Conservation (phyloP, 2,113 vertebrate genomes). For the Cyprinus carpio region DNA sequence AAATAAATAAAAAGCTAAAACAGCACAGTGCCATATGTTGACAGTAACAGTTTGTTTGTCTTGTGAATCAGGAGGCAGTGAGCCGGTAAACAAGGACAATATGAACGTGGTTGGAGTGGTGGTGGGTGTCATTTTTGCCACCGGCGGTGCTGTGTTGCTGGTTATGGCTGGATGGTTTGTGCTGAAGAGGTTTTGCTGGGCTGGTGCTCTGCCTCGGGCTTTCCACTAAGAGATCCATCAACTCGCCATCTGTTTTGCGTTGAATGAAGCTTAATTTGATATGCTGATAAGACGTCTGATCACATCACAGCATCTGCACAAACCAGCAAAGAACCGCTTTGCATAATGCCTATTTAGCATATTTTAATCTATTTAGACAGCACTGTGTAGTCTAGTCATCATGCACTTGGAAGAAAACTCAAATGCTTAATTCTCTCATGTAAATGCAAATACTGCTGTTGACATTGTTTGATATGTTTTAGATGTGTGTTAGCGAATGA, state of each 20-base stretch:
- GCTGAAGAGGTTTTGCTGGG: constrained; percentile 66
- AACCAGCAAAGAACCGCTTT: not conserved
- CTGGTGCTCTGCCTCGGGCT: constrained; percentile 22
- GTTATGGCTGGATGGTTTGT: constrained; percentile 69
- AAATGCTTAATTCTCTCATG: not conserved
- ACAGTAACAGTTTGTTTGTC: not conserved
- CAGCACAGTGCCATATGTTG: not conserved
- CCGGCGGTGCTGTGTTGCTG: constrained; percentile 60
- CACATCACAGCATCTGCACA: constrained; percentile 13
- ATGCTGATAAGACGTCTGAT: not conserved
- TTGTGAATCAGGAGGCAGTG: constrained; percentile 50
- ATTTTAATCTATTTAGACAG: constrained; percentile 31
- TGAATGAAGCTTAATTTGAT: constrained; percentile 34
- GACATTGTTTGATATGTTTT: not conserved
- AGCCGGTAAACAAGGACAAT: not conserved
- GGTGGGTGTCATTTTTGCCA: constrained; percentile 66
- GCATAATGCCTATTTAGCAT: constrained; percentile 33
- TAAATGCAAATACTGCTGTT: constrained; percentile 1
- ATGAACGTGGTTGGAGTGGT: constrained; percentile 59
- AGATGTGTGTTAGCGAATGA: not conserved
- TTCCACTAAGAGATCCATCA: constrained; percentile 50
- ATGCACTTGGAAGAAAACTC: not conserved
- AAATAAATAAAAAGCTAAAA: not conserved
- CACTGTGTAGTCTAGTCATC: not conserved
- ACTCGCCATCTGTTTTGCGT: not conserved